Evolutionary conservation across 2,113 vertebrate species (phyloP), one percentile per base, ranked within the genome.

Genomic region (Eubucco bourcierii): DNA sequence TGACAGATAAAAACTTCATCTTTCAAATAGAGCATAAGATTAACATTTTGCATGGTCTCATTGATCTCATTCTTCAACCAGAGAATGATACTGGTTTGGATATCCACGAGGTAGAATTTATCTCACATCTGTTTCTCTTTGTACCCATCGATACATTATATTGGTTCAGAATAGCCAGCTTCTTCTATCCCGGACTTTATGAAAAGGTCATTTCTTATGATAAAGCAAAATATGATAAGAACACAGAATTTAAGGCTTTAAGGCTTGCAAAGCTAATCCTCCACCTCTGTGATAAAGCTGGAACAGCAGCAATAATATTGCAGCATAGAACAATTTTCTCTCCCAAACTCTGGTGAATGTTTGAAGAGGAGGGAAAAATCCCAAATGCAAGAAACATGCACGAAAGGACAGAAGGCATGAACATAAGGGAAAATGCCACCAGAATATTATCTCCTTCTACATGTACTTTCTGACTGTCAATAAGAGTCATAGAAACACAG

Each of bases 371-470:
- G 11, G 3, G 1, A 25, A 20, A 80, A 27, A 21, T 4, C 29
- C 10, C 19, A 7, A 4, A 17, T 27, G 41, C 12, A 60, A n/a
- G 3, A 78, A 66, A 59, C 28, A 13, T 4, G 72, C 44, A 68
- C 71, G 33, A 94, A 95, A 95, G 33, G 29, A 93, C 34, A 65
- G 46, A 59, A 75, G 14, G 53, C 97, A 94, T 96, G 63, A 95
- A 96, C 85, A 87, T 82, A 95, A 95, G 29, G 9, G 24, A 77
- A 94, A 88, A 95, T 84, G 64, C 77, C 87, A 95, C 73, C 14
- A 92, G 75, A 92, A 81, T 88, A 92, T 90, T 81, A 70, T 90
- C 52, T 96, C 61, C 84, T 95, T 93, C 68, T 85, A 52, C 44
- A 52, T 89, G 70, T 82, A 73, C 53, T 87, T 89, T 44, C 73